phyloP scores from a whole-genome alignment of 2,113 vertebrate species.

The Dermatemys mawii region DNA sequence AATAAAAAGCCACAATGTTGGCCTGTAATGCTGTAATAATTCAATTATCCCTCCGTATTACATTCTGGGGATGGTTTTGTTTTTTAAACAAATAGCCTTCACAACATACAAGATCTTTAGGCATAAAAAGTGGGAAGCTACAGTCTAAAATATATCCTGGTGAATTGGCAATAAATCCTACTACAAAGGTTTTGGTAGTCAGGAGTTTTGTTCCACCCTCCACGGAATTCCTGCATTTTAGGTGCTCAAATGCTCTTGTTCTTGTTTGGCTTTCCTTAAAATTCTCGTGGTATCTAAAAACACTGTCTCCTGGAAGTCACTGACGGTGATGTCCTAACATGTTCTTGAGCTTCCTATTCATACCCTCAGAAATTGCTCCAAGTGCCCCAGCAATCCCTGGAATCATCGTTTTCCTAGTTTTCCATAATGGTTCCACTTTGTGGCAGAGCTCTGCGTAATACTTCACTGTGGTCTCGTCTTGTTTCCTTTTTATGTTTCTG shows the following conservation, averaged over 20 bases:
- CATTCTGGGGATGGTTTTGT: background rate
- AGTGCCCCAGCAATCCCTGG: background rate
- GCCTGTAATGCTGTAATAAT: background rate
- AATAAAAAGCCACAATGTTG: constrained; percentile 67
- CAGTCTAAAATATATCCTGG: background rate
- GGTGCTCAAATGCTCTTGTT: background rate
- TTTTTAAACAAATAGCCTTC: background rate
- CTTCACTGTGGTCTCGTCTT: background rate
- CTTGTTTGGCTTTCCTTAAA: background rate
- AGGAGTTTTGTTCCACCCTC: background rate
- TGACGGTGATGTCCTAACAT: background rate
- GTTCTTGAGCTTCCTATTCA: background rate
- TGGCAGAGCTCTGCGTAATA: background rate
- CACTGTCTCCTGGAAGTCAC: background rate
- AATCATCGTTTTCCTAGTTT: background rate
- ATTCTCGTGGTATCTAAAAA: background rate
- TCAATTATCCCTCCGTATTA: rapidly evolving
- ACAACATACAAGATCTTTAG: background rate
- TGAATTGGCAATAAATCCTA: background rate
- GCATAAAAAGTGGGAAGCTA: background rate
- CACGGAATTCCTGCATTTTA: background rate
- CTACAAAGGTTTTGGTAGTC: background rate
- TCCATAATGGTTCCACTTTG: background rate
- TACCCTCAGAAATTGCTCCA: background rate
- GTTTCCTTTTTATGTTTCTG: background rate